Evolutionary conservation across 2,888 invertebrate genomes (phyloP).

Genomic region (Mimachlamys varia): DNA sequence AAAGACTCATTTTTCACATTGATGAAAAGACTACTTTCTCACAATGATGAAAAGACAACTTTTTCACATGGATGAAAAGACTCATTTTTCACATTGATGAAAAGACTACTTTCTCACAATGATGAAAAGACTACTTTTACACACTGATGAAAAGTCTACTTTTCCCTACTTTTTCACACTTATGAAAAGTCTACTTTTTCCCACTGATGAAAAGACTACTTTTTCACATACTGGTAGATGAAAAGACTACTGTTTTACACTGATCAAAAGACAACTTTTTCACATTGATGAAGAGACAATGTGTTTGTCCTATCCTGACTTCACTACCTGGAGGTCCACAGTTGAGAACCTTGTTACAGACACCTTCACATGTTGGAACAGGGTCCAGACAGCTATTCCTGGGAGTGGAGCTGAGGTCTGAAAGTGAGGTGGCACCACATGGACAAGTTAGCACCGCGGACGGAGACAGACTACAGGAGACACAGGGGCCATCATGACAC

Average conservation of each 20-base stretch:
- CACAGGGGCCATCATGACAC: conserved; percentile 89
- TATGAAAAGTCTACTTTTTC: no score
- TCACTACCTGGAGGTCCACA: conserved; percentile 85
- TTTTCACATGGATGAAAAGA: not conserved
- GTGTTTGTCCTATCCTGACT: conserved; percentile 7
- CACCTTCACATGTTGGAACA: conserved; percentile 85
- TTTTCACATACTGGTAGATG: no score
- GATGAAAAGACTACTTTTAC: no score
- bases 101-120: no score
- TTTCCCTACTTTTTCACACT: no score
- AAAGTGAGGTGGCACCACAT: conserved; percentile 87
- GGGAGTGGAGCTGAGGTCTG: conserved; percentile 59
- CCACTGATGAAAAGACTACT: no score
- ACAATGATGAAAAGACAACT: no score
- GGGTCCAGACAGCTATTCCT: conserved; percentile 76
- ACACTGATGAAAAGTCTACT: no score
- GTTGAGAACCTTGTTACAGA: conserved; percentile 89
- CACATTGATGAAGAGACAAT: not conserved
- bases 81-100: no score
- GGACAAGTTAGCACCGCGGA: conserved; percentile 87
- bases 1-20: no score
- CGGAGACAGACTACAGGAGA: conserved; percentile 86
- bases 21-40: no score
- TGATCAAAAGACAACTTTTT: not conserved
- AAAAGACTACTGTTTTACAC: no score